These are phyloP conservation scores for Leucoptera coffeella DNA, from an alignment of 2,888 invertebrate genomes.

Conservation along the genomic window DNA sequence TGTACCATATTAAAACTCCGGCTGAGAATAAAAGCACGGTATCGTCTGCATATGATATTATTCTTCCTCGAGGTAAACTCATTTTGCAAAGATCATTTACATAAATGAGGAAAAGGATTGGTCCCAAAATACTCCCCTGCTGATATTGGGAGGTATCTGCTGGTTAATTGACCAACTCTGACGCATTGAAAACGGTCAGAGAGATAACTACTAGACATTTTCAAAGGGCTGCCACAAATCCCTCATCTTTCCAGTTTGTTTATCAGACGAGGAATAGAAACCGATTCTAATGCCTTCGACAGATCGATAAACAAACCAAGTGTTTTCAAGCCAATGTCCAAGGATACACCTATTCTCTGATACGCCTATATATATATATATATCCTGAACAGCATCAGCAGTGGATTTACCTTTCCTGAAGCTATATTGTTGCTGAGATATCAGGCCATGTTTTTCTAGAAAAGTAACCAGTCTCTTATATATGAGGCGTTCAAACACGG, in stretches of 20 bases:
- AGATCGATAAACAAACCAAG: conserved; percentile 4
- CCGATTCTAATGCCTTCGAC: conserved; percentile 5
- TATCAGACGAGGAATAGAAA: conserved; percentile 3
- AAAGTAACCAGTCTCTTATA: no score
- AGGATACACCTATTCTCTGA: not conserved
- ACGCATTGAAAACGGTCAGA: conserved; percentile 1
- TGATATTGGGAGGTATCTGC: not conserved
- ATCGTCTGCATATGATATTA: conserved; percentile 5
- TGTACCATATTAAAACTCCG: not conserved
- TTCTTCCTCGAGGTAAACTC: not conserved
- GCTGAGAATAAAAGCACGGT: conserved; percentile 3
- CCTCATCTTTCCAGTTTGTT: conserved; percentile 3
- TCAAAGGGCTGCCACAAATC: conserved; percentile 3
- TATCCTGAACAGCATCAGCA: conserved; percentile 2
- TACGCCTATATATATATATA: not conserved
- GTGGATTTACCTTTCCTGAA: conserved; percentile 3
- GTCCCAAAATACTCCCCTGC: conserved; percentile 4
- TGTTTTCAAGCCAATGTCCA: conserved; percentile 2
- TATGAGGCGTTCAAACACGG: conserved; percentile 1
- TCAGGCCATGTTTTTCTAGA: conserved; percentile 1
- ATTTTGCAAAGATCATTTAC: conserved; percentile 3
- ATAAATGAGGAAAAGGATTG: conserved; percentile 5
- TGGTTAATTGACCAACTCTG: conserved; percentile 2
- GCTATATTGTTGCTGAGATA: conserved; percentile 4
- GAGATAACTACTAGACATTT: conserved; percentile 1